Evolutionary conservation across 1,140 invertebrate genomes (phyloP).

Genomic region (Onthophagus taurus): DNA sequence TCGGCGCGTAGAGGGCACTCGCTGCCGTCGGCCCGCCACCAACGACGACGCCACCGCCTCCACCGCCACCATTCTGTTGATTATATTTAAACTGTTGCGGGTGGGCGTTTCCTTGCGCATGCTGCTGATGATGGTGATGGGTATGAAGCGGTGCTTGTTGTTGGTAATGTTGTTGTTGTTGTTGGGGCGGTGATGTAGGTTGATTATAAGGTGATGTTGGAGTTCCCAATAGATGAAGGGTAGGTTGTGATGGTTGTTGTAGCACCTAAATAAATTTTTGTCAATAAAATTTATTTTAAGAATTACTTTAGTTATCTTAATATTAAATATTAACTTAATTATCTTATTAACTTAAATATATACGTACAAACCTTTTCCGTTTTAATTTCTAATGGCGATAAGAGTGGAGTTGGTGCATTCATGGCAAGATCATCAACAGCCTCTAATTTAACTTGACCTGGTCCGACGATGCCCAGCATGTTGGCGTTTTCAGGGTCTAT

Average conservation of each 20-base stretch:
- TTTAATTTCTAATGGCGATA: constrained; percentile 66
- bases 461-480: constrained; percentile 58
- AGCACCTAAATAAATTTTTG: constrained; percentile 36
- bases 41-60: no score
- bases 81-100: constrained; percentile 31
- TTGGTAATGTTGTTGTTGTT: constrained; percentile 29
- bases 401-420: constrained; percentile 48
- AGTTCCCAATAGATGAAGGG: constrained; percentile 42
- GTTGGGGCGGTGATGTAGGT: constrained; percentile 25
- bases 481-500: constrained; percentile 82
- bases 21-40: constrained; percentile 32
- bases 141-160: constrained; percentile 39
- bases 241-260: constrained; percentile 39
- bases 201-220: constrained; percentile 39
- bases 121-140: constrained; percentile 34
- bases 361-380: constrained; percentile 46
- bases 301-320: neutral
- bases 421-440: constrained; percentile 50
- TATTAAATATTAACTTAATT: no score
- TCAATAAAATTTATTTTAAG: no score
- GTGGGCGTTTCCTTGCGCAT: constrained; percentile 29
- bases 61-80: constrained; percentile 32
- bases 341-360: no score
- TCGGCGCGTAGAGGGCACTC: constrained; percentile 34
- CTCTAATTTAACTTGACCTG: constrained; percentile 64